These are phyloP conservation scores for Dynastes hyllus DNA, from an alignment of 2,888 invertebrate species.

Conservation along the genomic window DNA sequence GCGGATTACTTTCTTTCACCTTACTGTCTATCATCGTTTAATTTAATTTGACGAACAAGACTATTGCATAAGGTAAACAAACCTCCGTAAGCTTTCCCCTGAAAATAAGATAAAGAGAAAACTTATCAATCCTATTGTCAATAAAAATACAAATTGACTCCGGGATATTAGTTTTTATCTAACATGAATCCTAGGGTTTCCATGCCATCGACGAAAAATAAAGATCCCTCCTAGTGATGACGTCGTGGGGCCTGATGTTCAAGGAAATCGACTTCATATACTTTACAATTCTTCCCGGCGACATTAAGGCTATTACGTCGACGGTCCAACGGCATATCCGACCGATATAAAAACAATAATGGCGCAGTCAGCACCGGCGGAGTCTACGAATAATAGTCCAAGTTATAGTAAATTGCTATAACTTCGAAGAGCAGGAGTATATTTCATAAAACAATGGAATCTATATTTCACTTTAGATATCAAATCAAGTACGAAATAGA, in stretches of 20 bases:
- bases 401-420: conserved; percentile 34
- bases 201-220: conserved; percentile 17
- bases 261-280: conserved; percentile 49
- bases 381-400: conserved; percentile 24
- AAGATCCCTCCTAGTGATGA: not conserved
- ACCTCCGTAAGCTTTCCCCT: not conserved
- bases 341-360: conserved; percentile 51
- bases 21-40: no score
- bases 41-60: no score
- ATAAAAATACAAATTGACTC: conserved; percentile 23
- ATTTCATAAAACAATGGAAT: conserved; percentile 27
- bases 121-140: not conserved
- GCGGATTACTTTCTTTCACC: not conserved
- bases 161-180: conserved; percentile 19
- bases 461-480: conserved; percentile 13
- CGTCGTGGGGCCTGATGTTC: conserved; percentile 3
- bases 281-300: conserved; percentile 37
- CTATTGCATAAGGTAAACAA: no score
- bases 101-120: not conserved
- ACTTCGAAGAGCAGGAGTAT: conserved; percentile 31
- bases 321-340: conserved; percentile 15
- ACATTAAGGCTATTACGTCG: conserved; percentile 50
- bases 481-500: conserved; percentile 3
- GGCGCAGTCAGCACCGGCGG: conserved; percentile 32
- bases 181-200: not conserved